Evolutionary conservation across 2,888 invertebrate genomes (phyloP).

Genomic region (Troglohyphantes excavatus): DNA sequence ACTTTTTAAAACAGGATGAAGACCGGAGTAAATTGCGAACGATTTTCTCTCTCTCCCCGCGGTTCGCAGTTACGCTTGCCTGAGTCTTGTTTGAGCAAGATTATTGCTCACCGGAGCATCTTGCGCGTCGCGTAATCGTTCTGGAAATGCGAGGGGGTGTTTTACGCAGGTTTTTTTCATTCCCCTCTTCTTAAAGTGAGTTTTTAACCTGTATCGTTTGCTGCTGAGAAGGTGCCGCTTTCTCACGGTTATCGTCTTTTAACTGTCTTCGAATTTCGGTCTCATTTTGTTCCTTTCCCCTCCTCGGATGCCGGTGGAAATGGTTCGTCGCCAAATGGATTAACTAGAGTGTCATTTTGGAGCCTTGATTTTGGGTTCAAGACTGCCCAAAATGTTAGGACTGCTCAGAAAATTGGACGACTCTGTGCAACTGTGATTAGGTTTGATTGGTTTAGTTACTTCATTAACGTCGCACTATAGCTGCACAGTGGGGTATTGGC

Average conservation of each 20-base stretch:
- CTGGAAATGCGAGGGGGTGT: neutral
- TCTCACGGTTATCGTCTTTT: conserved; percentile 9
- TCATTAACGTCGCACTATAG: too few relatives aligned
- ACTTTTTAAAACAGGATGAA: neutral
- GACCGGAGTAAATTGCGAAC: neutral
- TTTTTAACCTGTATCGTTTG: conserved; percentile 2
- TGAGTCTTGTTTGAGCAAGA: conserved; percentile 4
- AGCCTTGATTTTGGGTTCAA: too few relatives aligned
- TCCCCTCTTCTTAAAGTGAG: neutral
- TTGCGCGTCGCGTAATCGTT: neutral
- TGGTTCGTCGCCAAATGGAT: too few relatives aligned
- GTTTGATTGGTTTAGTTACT: too few relatives aligned
- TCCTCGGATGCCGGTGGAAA: too few relatives aligned
- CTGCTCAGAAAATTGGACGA: too few relatives aligned
- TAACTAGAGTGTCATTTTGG: too few relatives aligned
- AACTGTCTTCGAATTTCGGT: neutral
- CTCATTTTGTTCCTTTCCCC: neutral
- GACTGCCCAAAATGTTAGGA: too few relatives aligned
- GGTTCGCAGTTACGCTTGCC: neutral
- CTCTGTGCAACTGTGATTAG: too few relatives aligned
- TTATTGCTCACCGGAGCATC: conserved; percentile 6
- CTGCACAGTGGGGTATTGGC: too few relatives aligned
- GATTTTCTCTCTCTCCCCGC: neutral
- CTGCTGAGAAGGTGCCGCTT: neutral
- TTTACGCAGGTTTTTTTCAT: neutral